Conservation (phyloP, 2,113 vertebrate genomes). For the Cavia porcellus region DNA sequence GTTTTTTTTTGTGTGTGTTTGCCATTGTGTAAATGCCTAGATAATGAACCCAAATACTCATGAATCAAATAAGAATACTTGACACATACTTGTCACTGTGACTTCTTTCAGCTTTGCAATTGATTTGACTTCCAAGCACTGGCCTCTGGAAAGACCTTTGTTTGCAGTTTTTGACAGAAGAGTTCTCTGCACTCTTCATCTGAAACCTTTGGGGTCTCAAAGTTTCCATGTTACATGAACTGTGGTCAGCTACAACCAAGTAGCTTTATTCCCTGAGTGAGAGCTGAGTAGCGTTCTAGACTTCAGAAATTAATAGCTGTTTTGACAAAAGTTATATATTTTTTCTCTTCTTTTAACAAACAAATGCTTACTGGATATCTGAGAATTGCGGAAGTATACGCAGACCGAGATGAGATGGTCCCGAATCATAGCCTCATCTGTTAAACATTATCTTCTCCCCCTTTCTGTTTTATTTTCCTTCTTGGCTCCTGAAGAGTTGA, state of each 20-base stretch:
- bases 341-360: slow-evolving; percentile 79
- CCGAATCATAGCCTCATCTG: slow-evolving; percentile 43
- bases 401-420: slow-evolving; percentile 40
- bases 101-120: slow-evolving; percentile 14
- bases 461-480: not conserved
- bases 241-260: slow-evolving; percentile 90
- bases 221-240: slow-evolving; percentile 91
- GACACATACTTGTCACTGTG: slow-evolving; percentile 21
- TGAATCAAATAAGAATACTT: slow-evolving; percentile 6
- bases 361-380: slow-evolving; percentile 82
- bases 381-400: slow-evolving; percentile 68
- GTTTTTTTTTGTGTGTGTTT: not conserved
- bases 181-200: slow-evolving; percentile 89
- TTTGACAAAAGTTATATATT: slow-evolving; percentile 90
- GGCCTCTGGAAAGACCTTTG: slow-evolving; percentile 86
- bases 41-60: not conserved
- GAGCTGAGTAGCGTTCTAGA: slow-evolving; percentile 88
- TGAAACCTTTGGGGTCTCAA: slow-evolving; percentile 89
- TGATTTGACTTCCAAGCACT: not conserved
- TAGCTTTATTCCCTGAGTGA: slow-evolving; percentile 86
- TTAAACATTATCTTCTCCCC: slow-evolving; percentile 76
- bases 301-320: slow-evolving; percentile 91
- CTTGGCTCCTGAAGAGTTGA: slow-evolving; percentile 5
- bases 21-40: not conserved
- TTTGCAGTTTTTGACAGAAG: slow-evolving; percentile 87